Base-by-base conservation (phyloP, 2,797 vertebrate species). In the Lagorchestes hirsutus region DNA sequence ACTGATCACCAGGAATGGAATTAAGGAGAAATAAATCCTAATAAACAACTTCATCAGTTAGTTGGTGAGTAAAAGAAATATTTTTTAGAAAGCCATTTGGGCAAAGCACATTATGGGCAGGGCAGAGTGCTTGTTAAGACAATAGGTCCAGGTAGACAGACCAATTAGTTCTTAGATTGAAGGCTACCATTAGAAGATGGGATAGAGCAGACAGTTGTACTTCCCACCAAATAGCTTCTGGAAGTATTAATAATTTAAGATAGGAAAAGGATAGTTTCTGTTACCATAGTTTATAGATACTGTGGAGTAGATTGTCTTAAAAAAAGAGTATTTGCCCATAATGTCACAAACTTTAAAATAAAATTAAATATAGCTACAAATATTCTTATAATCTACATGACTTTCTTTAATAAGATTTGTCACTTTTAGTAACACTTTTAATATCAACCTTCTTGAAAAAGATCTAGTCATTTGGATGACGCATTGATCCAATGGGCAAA, bases 111-210 rank as follows among this genome's bases (percentile, higher is more conserved):
- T 55, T 24, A 50, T 29, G 6, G 29, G 13, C 0, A 28, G 34
- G 58, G 29, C 27, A 46, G 0, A 90, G 5, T 93, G 55, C n/a
- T 94, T 93, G 46, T 56, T 87, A 92, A 97, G n/a, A 82, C 46
- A 96, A 93, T 91, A 90, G 18, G 28, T 50, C 31, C 28, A 1
- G 91, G 8, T 52, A 27, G 3, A 90, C 8, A n/a, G 82, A 74
- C 5, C 34, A 90, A 12, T 34, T 92, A 46, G 5, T 28, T 74
- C 95, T 93, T 93, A 92, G 54, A 12, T 67, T 67, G 82, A 96
- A 93, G 31, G 46, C 62, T 92, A n/a, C 55, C 95, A 54, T 50
- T 54, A 67, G 24, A 90, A 91, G 59, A 54, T 34, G 12, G 50
- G 91, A 28, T n/a, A 52, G 87, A 67, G 29, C 56, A 54, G 52